Evolutionary conservation across 2,888 invertebrate species (phyloP).

Genomic region (Drosophila planitibia): DNA sequence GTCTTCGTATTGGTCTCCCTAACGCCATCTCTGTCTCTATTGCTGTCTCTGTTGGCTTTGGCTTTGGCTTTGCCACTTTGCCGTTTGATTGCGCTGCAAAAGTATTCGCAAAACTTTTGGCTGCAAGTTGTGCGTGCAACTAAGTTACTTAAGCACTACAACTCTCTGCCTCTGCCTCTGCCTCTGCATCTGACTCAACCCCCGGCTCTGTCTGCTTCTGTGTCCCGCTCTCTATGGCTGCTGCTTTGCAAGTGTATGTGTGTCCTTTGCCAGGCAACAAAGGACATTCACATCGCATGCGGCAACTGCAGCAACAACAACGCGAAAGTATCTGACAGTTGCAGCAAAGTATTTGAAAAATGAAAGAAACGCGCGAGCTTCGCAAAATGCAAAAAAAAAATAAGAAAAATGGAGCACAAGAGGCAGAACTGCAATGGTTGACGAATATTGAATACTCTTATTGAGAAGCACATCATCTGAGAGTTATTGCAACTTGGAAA

Average conservation of each 20-base stretch:
- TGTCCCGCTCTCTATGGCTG: background rate
- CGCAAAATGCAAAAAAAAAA: conserved; percentile 16
- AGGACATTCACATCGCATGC: conserved; percentile 77
- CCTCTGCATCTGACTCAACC: background rate
- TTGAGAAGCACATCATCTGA: too few relatives aligned
- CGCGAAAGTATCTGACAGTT: conserved; percentile 70
- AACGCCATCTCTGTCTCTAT: background rate
- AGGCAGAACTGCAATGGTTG: background rate
- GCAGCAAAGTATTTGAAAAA: conserved; percentile 77
- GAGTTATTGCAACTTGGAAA: background rate
- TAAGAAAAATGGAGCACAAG: conserved; percentile 1
- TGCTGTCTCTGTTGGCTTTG: conserved; percentile 19
- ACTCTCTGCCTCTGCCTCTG: conserved; percentile 4
- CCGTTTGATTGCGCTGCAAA: conserved; percentile 57
- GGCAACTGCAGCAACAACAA: conserved; percentile 39
- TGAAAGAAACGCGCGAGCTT: conserved; percentile 62
- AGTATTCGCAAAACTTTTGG: conserved; percentile 43
- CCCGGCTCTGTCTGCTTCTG: background rate
- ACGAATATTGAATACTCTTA: conserved; percentile 11
- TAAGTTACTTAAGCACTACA: conserved; percentile 52
- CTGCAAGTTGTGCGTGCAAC: conserved; percentile 66
- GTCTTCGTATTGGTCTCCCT: conserved; percentile 36
- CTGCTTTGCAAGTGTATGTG: conserved; percentile 32
- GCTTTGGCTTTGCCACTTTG: conserved; percentile 60
- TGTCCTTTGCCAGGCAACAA: conserved; percentile 76